Conservation (phyloP, 2,888 invertebrate species). For the Lycocerus yunnanus region DNA sequence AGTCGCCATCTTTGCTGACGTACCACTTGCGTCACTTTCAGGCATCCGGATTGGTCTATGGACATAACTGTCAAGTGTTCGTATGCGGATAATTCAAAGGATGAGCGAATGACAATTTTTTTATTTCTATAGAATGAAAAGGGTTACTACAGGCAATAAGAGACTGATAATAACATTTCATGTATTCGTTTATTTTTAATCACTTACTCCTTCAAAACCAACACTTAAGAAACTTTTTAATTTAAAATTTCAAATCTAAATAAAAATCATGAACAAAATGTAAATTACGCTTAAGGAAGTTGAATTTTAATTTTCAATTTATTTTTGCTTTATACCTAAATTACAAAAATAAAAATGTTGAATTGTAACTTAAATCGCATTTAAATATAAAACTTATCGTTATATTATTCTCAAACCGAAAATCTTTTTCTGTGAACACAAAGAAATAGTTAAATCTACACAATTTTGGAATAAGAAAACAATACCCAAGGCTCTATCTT, state of each 20-base stretch:
- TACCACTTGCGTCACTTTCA: constrained; percentile 35
- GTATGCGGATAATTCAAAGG: constrained; percentile 30
- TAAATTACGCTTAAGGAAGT: not conserved
- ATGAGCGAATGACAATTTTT: constrained; percentile 29
- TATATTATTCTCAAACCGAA: too few relatives aligned
- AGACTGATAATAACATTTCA: not conserved
- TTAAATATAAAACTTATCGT: too few relatives aligned
- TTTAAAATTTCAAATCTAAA: not conserved
- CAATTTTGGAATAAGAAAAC: not conserved
- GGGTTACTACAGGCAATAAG: not conserved
- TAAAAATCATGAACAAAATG: not conserved
- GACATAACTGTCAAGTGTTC: constrained; percentile 32
- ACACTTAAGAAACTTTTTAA: not conserved
- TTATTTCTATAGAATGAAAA: not conserved
- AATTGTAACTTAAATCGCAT: not conserved
- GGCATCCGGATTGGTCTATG: constrained; percentile 34
- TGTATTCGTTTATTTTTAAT: not conserved
- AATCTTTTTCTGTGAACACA: not conserved
- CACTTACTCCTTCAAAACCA: not conserved
- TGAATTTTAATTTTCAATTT: not conserved
- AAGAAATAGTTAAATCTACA: not conserved
- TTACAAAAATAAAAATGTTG: not conserved
- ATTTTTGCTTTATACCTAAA: not conserved
- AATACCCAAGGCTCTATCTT: not conserved
- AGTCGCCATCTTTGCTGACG: constrained; percentile 46